Base-by-base conservation (phyloP, 2,113 vertebrate species). In the Nesogale talazaci region DNA sequence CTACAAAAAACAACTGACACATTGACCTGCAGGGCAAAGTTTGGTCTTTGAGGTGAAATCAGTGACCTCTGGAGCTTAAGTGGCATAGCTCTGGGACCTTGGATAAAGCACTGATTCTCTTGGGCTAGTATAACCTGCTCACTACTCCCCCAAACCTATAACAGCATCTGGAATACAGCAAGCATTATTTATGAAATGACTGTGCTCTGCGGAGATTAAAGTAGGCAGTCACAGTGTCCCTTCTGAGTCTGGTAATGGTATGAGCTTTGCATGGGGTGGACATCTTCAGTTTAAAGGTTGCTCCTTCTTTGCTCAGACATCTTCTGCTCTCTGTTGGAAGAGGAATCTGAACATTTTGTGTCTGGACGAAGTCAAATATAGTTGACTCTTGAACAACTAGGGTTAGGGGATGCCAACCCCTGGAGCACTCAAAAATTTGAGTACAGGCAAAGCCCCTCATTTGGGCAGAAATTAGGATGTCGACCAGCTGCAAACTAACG, bases 401-500 rank as follows among this genome's bases (percentile, higher is more conserved):
- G 22, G 59, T 61, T 61, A 61, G 59, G 59, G 22, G 59, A 52
- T 19, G 6, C 59, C 22, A 23, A 61, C 59, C 59, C 2, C 59
- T 23, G 17, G 22, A 19, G 59, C 59, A 61, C 2, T 23, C 10
- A 23, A 61, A 61, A 61, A 61, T 61, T 12, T 23, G 17, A 20
- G n/a, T n/a, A n/a, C n/a, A n/a, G n/a, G 76, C 91, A 94, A 95
- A 96, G 94, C 84, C 92, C 96, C 89, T 88, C 92, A 83, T 88
- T 89, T 95, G 76, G 94, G n/a, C 95, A 94, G 88, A 93, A 94
- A 89, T 65, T 69, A 91, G 92, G 27, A 96, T 97, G 96, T 94
- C 97, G 52, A 96, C 92, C 93, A 95, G 83, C 94, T 87, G 92
- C 84, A 97, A 93, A 34, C 84, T 92, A 83, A 97, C 96, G 83